Evolutionary conservation across 1,140 invertebrate genomes (phyloP), one percentile per base, ranked within the genome.

Genomic region (Apis mellifera): DNA sequence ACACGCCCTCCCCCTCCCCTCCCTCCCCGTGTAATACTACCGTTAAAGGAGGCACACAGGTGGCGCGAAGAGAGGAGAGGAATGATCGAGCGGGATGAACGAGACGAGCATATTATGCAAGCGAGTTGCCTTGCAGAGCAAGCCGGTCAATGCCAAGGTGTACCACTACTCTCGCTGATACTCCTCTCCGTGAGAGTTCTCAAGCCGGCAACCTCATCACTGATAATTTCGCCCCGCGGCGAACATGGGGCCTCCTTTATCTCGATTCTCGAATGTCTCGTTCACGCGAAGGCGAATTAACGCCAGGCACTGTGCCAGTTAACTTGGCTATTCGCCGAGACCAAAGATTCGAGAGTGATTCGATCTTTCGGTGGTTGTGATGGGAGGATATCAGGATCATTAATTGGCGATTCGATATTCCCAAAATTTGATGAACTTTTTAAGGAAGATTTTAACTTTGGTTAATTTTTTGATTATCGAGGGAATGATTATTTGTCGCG

Each of bases 91-190:
- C 82, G 89, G 90, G 90, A 93, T 93, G 92, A 92, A 93, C 90
- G 90, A 93, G 93, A 93, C 92, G 93, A 93, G 90, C 89, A 88
- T 72, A 91, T 93, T 93, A 92, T 91, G 92, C 91, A 92, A 93
- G 89, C 88, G 66, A 88, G 88, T 89, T 89, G 83, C 90, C 91
- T 91, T 90, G 86, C 89, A 87, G 86, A 89, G 88, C 92, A 91
- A 92, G 86, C 93, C 93, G 93, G 93, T 93, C 93, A 94, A 93
- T 94, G 93, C 91, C 93, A 94, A 94, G 93, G 93, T 92, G 87
- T 89, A 91, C 90, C 80, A 88, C 90, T 91, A 83, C 79, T 77
- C 81, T 84, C 82, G 86, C 75, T 78, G 83, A 75, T 82, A 78
- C 86, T 87, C 85, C 78, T 88, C 86, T 73, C 86, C 78, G 81